Conservation (phyloP, 2,113 vertebrate species). For the Hiodon tergisus region DNA sequence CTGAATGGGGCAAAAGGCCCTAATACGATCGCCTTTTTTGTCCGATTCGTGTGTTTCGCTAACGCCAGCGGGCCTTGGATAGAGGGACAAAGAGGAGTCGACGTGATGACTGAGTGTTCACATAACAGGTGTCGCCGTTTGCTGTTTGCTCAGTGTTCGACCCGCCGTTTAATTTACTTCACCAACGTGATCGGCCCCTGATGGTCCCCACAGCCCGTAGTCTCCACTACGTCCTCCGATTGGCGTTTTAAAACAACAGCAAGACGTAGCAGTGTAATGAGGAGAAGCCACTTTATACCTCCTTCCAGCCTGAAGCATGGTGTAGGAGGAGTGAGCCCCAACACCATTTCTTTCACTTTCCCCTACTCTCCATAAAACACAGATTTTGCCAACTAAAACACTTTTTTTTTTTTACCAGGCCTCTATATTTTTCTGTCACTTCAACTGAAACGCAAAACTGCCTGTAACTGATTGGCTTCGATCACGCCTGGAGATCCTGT, state of each 20-base stretch:
- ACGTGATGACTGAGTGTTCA: not conserved
- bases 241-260: conserved; percentile 10
- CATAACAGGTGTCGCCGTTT: not conserved
- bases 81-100: too few species aligned
- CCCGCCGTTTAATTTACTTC: conserved; percentile 6
- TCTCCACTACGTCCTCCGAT: not conserved
- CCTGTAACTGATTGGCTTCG: too few species aligned
- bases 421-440: too few species aligned
- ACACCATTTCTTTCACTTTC: too few species aligned
- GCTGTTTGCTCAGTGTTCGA: conserved; percentile 2
- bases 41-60: not conserved
- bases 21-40: not conserved
- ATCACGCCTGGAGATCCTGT: too few species aligned
- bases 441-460: too few species aligned
- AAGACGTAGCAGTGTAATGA: not conserved
- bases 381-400: too few species aligned
- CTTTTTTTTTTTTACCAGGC: too few species aligned
- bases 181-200: not conserved
- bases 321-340: too few species aligned
- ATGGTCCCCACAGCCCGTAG: not conserved
- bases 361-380: too few species aligned
- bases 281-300: not conserved
- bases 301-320: too few species aligned
- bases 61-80: not conserved
- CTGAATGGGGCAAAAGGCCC: not conserved